Percentiles rank a stretch among this genome's conserved stretches.
Evolutionary conservation across 2,113 vertebrate species (phyloP).

Genomic region (Aldabrachelys gigantea): DNA sequence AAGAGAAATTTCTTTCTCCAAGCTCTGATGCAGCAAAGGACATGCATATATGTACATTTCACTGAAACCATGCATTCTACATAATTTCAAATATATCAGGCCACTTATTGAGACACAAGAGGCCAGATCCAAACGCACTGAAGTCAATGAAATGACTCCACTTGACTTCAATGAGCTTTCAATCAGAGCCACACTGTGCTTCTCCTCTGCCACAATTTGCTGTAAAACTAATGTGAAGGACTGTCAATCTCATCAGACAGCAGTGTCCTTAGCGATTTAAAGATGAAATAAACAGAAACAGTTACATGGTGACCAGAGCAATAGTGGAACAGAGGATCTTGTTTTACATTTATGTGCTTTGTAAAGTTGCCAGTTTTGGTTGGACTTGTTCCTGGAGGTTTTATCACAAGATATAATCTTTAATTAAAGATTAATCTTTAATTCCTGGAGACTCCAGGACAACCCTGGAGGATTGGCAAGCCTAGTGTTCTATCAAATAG

Average conservation of each 20-base stretch:
- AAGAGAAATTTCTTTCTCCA: not conserved
- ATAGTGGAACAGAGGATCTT: not conserved
- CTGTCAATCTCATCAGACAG: not conserved
- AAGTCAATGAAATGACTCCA: not conserved
- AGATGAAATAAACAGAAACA: not conserved
- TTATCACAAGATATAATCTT: not conserved
- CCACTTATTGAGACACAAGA: not conserved
- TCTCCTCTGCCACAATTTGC: not conserved
- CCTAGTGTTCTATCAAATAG: not conserved
- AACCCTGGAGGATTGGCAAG: not conserved
- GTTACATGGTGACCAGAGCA: not conserved
- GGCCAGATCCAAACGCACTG: not conserved
- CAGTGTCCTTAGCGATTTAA: not conserved
- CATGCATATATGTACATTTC: not conserved
- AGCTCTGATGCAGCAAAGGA: not conserved
- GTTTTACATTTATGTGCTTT: accelerated
- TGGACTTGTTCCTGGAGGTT: not conserved
- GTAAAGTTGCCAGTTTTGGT: not conserved
- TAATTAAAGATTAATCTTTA: not conserved
- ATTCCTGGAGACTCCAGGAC: not conserved
- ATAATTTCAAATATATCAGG: not conserved
- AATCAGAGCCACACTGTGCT: not conserved
- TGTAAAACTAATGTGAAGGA: not conserved
- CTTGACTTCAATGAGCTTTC: not conserved
- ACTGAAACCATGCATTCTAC: not conserved